phyloP scores from a whole-genome alignment of 2,113 vertebrate species.

The Choloepus hoffmanni region DNA sequence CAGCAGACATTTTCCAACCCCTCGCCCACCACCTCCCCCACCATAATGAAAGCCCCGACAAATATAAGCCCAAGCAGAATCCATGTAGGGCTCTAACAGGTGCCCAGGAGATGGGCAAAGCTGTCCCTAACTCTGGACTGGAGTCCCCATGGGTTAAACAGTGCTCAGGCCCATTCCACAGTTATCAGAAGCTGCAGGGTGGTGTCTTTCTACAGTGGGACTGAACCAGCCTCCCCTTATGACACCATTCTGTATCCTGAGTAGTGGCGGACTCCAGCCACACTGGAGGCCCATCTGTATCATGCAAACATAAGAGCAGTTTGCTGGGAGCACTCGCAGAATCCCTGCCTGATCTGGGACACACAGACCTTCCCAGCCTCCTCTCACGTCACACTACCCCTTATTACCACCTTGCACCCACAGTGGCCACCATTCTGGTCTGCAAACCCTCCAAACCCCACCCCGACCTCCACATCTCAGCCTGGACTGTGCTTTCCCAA shows the following conservation, averaged over 20 bases:
- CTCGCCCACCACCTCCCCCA: neutral
- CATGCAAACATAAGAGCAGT: too few relatives aligned
- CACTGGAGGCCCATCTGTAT: neutral
- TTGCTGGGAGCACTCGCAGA: neutral
- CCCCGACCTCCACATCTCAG: neutral
- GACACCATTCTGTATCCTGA: neutral
- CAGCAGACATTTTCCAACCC: neutral
- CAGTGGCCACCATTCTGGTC: neutral
- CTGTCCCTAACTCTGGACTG: neutral
- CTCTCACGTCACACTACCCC: fast-evolving
- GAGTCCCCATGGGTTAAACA: neutral
- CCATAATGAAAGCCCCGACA: neutral
- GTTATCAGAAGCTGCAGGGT: neutral
- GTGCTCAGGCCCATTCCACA: neutral
- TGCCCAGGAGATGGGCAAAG: neutral
- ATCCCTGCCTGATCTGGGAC: neutral
- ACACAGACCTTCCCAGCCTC: neutral
- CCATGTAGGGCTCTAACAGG: neutral
- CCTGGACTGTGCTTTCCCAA: neutral
- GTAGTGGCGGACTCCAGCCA: neutral
- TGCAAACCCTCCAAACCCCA: too few relatives aligned
- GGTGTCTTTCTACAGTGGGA: neutral
- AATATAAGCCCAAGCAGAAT: neutral
- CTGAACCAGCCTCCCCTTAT: neutral
- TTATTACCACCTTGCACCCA: too few relatives aligned